These are phyloP conservation scores for Tapirus indicus DNA, from an alignment of 2,797 vertebrate genomes.

Conservation along the genomic window DNA sequence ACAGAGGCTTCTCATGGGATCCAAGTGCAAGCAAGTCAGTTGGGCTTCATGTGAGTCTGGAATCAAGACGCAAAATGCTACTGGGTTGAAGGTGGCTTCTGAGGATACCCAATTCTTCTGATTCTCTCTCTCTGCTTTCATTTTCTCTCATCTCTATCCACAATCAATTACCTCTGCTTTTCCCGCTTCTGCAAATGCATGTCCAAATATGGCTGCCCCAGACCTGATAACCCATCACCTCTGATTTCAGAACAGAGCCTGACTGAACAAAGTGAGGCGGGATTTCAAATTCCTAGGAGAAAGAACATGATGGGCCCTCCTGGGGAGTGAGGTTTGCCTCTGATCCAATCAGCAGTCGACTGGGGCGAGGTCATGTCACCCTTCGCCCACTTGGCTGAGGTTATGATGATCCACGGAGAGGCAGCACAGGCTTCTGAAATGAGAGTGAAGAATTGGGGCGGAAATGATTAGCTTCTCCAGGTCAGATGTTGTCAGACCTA, in stretches of 20 bases:
- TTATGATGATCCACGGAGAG: not conserved
- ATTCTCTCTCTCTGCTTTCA: not conserved
- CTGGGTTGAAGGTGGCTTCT: not conserved
- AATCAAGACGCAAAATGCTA: not conserved
- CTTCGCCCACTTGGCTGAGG: not conserved
- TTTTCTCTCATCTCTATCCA: not conserved
- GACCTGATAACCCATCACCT: not conserved
- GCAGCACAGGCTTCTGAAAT: not conserved
- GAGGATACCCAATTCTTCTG: not conserved
- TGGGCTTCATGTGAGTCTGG: not conserved
- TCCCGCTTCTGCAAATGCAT: not conserved
- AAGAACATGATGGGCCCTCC: not conserved
- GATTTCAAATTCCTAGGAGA: not conserved
- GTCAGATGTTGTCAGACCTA: not conserved
- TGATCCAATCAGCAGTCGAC: not conserved
- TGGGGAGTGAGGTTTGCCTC: not conserved
- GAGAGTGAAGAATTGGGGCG: not conserved
- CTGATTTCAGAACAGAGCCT: not conserved
- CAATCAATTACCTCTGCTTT: not conserved
- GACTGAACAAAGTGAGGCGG: not conserved
- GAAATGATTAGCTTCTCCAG: not conserved
- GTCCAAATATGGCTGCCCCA: not conserved
- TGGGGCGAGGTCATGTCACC: not conserved
- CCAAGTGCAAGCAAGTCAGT: not conserved
- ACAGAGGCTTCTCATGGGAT: not conserved